Conservation (phyloP, 53 echinoderm and acorn worm genomes). For the Antedon mediterranea region DNA sequence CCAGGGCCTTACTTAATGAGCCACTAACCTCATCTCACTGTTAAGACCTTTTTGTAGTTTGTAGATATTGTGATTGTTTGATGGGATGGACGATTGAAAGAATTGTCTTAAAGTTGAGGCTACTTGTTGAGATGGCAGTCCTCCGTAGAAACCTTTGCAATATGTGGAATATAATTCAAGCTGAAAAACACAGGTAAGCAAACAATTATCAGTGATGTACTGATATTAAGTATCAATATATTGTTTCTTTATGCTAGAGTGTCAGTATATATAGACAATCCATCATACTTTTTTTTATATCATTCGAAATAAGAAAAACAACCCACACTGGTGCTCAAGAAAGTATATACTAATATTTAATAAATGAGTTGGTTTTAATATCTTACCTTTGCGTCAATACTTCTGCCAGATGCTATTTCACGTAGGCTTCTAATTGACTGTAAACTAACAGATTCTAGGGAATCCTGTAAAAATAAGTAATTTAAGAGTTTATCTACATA, state of each 20-base stretch:
- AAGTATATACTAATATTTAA: neutral
- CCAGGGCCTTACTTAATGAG: no score
- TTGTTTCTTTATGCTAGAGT: no score
- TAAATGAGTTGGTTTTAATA: no score
- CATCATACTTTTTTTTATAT: no score
- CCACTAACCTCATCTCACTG: slow-evolving; percentile 64
- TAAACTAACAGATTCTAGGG: slow-evolving; percentile 14
- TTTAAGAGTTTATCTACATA: no score
- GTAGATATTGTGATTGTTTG: slow-evolving; percentile 45
- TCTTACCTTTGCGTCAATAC: slow-evolving; percentile 73
- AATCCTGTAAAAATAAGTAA: no score
- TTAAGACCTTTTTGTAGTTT: slow-evolving; percentile 58
- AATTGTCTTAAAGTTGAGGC: slow-evolving; percentile 33
- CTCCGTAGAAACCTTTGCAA: slow-evolving; percentile 66
- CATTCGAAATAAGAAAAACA: no score
- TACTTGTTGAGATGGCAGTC: slow-evolving; percentile 35
- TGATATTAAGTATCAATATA: no score
- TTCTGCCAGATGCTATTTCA: slow-evolving; percentile 57
- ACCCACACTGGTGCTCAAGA: neutral
- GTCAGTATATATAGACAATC: no score
- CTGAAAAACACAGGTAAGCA: no score
- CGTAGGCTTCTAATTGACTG: slow-evolving; percentile 87
- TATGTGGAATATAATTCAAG: slow-evolving; percentile 55
- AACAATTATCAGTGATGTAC: no score
- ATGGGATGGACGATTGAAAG: slow-evolving; percentile 27